Evolutionary conservation across 2,113 vertebrate species (phyloP).

Genomic region (Sminthopsis crassicaudata): DNA sequence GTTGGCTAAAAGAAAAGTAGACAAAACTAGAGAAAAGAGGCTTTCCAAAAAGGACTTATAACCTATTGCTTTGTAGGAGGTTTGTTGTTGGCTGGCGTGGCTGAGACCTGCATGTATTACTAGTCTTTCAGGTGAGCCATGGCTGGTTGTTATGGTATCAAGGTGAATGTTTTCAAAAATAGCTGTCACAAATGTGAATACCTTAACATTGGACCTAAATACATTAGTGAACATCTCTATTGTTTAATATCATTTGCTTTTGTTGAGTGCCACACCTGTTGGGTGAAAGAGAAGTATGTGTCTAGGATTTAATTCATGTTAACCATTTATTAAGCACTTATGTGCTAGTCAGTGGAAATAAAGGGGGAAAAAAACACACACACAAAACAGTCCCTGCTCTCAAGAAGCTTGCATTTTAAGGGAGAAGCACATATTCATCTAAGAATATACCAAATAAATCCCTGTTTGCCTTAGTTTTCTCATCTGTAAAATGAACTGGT

Average conservation of each 20-base stretch:
- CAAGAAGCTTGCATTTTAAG: neutral
- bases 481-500: neutral
- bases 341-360: neutral
- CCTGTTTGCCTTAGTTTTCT: neutral
- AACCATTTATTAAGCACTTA: neutral
- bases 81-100: neutral
- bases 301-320: neutral
- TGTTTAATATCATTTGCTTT: neutral
- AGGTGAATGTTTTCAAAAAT: constrained; percentile 50
- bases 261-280: neutral
- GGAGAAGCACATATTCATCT: neutral
- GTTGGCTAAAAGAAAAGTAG: neutral
- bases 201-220: constrained; percentile 14
- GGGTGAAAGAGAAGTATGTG: constrained; percentile 16
- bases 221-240: constrained; percentile 45
- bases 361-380: neutral
- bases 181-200: constrained; percentile 16
- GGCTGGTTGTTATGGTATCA: constrained; percentile 42
- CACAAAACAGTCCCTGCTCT: neutral
- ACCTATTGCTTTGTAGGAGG: neutral
- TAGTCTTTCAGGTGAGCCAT: constrained; percentile 17
- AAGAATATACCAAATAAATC: neutral
- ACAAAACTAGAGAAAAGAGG: constrained; percentile 16
- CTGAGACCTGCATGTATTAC: neutral
- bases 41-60: neutral